Percentiles rank a stretch among this genome's conserved stretches.
phyloP scores from a whole-genome alignment of 2,797 vertebrate species.

The Onychomys arenicola region DNA sequence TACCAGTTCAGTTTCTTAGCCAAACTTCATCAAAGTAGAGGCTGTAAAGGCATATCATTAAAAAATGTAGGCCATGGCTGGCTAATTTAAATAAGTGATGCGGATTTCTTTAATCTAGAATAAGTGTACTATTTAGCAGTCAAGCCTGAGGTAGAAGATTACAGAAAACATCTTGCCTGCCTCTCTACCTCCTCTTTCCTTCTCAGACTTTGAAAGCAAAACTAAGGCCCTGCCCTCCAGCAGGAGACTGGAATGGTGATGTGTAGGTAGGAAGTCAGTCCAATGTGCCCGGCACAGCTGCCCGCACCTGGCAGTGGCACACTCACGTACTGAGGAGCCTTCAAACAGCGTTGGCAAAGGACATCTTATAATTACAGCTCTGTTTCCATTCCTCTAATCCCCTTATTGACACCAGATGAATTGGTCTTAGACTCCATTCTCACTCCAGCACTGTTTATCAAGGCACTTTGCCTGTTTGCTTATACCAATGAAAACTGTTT shows the following conservation, averaged over 20 bases:
- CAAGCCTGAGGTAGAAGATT: slow-evolving; percentile 1
- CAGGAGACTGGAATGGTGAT: neutral
- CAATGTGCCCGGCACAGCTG: slow-evolving; percentile 22
- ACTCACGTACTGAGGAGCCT: neutral
- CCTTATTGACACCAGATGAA: slow-evolving; percentile 10
- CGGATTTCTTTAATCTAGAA: slow-evolving; percentile 29
- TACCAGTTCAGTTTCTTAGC: slow-evolving; percentile 31
- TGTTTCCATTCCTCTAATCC: slow-evolving; percentile 42
- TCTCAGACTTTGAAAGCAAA: slow-evolving; percentile 27
- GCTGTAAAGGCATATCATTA: slow-evolving; percentile 46
- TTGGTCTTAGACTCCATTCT: neutral
- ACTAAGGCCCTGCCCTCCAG: neutral
- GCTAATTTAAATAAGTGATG: slow-evolving; percentile 48
- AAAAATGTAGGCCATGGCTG: slow-evolving; percentile 6
- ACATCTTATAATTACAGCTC: slow-evolving; percentile 30
- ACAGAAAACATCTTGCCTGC: slow-evolving; percentile 42
- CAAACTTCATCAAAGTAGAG: slow-evolving; percentile 48
- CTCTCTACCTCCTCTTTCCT: slow-evolving; percentile 39
- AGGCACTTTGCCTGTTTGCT: slow-evolving; percentile 16
- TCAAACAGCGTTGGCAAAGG: slow-evolving; percentile 13
- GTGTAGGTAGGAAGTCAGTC: neutral
- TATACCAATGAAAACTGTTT: slow-evolving; percentile 21
- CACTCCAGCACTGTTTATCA: neutral
- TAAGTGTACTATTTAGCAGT: neutral
- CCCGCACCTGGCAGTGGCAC: slow-evolving; percentile 37